Percentiles rank a stretch among this genome's conserved stretches.
These are phyloP conservation scores for Cisticola juncidis DNA, from an alignment of 2,113 vertebrate species.

Conservation along the genomic window DNA sequence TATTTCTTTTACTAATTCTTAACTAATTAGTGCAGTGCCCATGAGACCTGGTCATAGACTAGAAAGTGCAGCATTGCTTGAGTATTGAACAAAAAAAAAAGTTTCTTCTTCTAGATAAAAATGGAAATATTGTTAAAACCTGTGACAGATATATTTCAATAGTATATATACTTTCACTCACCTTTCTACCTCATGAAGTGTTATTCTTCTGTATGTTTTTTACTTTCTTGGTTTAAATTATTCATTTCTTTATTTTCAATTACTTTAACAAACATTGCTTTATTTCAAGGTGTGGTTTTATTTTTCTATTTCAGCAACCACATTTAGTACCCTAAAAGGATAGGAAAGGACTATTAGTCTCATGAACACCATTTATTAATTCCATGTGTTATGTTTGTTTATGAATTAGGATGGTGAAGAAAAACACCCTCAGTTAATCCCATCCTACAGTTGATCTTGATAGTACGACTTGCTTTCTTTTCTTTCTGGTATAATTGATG, in stretches of 20 bases:
- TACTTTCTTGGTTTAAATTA: not conserved
- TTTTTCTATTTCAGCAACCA: not conserved
- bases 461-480: not conserved
- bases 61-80: not conserved
- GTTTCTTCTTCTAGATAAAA: not conserved
- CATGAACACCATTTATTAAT: not conserved
- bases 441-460: not conserved
- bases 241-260: not conserved
- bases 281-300: not conserved
- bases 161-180: not conserved
- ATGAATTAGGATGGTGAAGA: not conserved
- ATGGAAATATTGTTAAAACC: not conserved
- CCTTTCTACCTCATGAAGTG: not conserved
- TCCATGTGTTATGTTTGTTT: not conserved
- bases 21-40: not conserved
- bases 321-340: not conserved
- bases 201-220: not conserved
- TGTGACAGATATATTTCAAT: not conserved
- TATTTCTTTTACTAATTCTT: slow-evolving; percentile 21
- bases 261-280: not conserved
- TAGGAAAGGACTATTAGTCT: not conserved
- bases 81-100: not conserved
- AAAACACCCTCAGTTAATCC: not conserved
- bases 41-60: not conserved
- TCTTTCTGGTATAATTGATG: not conserved